A percentile compares a stretch with the other conserved stretches of the same genome.
These are phyloP conservation scores for Tautogolabrus adspersus DNA, from an alignment of 2,113 vertebrate species.

Conservation along the genomic window DNA sequence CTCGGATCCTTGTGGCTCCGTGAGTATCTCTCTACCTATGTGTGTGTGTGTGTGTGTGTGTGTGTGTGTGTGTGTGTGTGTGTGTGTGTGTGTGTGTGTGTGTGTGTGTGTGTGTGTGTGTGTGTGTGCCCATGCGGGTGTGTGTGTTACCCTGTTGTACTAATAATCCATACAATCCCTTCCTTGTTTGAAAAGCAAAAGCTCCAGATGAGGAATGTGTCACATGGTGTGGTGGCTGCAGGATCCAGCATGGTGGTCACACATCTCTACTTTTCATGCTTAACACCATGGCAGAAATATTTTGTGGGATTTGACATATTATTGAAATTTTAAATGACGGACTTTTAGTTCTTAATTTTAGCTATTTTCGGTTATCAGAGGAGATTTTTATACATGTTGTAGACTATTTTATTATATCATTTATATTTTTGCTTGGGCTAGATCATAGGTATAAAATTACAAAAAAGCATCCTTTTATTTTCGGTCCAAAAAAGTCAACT, in stretches of 20 bases:
- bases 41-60: constrained; percentile 18
- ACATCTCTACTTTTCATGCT: background rate
- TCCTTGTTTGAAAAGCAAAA: constrained; percentile 54
- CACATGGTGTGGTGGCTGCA: constrained; percentile 57
- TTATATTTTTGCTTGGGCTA: no score
- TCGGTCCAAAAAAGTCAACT: no score
- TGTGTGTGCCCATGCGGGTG: background rate
- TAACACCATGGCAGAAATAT: background rate
- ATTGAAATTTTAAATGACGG: no score
- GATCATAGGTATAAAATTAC: no score
- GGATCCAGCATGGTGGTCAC: constrained; percentile 17
- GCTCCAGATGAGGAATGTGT: constrained; percentile 55
- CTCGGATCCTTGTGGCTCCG: constrained; percentile 78
- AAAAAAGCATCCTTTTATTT: no score
- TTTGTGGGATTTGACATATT: background rate
- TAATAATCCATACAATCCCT: constrained; percentile 49
- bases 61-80: constrained; percentile 22
- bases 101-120: constrained; percentile 5
- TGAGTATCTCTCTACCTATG: constrained; percentile 66
- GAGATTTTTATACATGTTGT: no score
- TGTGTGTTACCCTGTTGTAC: background rate
- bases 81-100: background rate
- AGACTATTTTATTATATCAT: no score
- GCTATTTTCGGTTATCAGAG: no score
- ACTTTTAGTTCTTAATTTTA: background rate